Evolutionary conservation across 2,797 vertebrate genomes (phyloP).

Genomic region (Galaxias olidus): DNA sequence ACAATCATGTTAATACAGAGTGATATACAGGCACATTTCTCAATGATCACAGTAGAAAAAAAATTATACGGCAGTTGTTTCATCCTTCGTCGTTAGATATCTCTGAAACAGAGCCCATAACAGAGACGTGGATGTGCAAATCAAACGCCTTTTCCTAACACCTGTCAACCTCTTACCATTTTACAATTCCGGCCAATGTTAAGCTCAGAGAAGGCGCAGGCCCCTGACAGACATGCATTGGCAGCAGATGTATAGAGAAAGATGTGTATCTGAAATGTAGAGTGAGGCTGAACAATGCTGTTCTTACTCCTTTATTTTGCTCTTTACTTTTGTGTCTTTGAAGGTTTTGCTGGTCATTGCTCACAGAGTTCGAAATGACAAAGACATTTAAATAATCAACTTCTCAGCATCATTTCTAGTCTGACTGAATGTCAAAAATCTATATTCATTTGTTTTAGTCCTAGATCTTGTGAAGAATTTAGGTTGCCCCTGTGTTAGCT

Average conservation of each 20-base stretch:
- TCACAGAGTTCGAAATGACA: neutral
- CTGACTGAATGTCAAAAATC: neutral
- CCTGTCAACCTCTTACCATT: constrained; percentile 37
- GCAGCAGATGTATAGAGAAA: constrained; percentile 44
- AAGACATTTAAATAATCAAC: too few species aligned
- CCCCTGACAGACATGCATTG: constrained; percentile 34
- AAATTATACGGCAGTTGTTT: constrained; percentile 64
- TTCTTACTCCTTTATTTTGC: constrained; percentile 15
- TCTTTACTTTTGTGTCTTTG: constrained; percentile 8
- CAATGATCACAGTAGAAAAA: constrained; percentile 61
- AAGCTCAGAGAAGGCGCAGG: constrained; percentile 23
- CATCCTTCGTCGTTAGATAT: constrained; percentile 39
- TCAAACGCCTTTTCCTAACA: constrained; percentile 34
- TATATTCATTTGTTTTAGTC: neutral
- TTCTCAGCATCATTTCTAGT: neutral
- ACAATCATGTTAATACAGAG: constrained; percentile 65
- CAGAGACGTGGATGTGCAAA: constrained; percentile 46
- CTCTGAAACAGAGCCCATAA: constrained; percentile 23
- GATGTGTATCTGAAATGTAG: constrained; percentile 29
- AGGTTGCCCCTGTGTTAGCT: constrained; percentile 1
- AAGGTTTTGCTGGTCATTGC: neutral
- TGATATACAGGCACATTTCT: constrained; percentile 59
- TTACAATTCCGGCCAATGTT: constrained; percentile 23
- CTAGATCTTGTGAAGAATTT: constrained; percentile 8
- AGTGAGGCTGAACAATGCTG: neutral